Base-by-base conservation (phyloP, 2,113 vertebrate species). In the Paraplagusia blochii region DNA sequence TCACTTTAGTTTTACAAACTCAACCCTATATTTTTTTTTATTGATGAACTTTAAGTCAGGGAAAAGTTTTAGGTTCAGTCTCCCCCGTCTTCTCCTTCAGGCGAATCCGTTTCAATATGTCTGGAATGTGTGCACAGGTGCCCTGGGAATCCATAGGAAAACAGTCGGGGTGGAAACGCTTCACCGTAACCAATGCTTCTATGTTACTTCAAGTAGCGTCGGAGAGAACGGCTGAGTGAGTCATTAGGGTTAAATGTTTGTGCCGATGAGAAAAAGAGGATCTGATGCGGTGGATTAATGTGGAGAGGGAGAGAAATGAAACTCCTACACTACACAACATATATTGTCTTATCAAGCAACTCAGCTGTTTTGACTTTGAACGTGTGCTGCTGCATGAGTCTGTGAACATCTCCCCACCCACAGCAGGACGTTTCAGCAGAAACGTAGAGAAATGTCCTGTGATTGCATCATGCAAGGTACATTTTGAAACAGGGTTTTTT, bases 101-200 rank as follows among this genome's bases (percentile, higher is more conserved):
- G 46, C 11, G 63, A 72, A 66, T 74, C 54, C 33, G 40, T 15
- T 51, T 72, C 44, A 69, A 77, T 58, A 80, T 80, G 73, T 15
- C 36, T 64, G 80, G 80, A 81, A 87, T 83, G 81, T 83, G 77
- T 72, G 63, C 39, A 33, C 61, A 74, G 66, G 66, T 84, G 61
- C 65, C 66, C 39, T n/a, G 19, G 62, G 72, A 72, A 58, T 63
- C 12, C 0, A 38, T 33, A 61, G 38, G 44, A 67, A 74, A 75
- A 72, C 62, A 58, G 14, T 38, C 10, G 14, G 57, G 45, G 52
- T 34, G 66, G 55, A 76, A 65, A 14, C 57, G 18, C 51, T 64
- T 66, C 49, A 57, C 68, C 19, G 43, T 71, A 61, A 50, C 74
- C 64, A 76, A 80, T 69, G 57, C 58, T 66, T 60, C 44, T 34